Base-by-base conservation (phyloP, 2,113 vertebrate species). In the Phainopepla nitens region DNA sequence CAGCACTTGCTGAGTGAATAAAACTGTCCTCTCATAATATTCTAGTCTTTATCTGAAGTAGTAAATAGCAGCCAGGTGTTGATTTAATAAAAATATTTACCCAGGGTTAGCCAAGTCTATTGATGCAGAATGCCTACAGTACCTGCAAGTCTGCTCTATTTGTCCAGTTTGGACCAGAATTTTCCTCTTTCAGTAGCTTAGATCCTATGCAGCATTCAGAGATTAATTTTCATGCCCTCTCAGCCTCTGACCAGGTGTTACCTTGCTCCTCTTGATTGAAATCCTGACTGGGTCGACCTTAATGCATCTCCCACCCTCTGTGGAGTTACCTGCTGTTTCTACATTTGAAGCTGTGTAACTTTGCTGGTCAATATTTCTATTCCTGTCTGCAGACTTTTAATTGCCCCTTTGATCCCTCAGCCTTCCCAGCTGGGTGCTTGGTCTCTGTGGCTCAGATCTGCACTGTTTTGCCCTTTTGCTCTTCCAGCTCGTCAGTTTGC, bases 331-430 rank as follows among this genome's bases (percentile, higher is more conserved):
- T 76, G 75, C 80, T 94, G 64, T 54, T 64, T 73, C 57, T 73
- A 2, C 41, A 29, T 57, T 69, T 61, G 58, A 77, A 92, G 71
- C 3, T 83, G 25, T 87, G 25, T 68, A 58, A 50, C 77, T 82
- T 76, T 35, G 53, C 82, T 50, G 69, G 60, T 96, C 96, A 89
- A 44, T 93, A 78, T 78, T 94, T 96, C 80, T 13, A 77, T 83
- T 73, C 62, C 33, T 87, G 36, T 35, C 64, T 82, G 72, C 54
- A 89, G 64, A 68, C 14, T 78, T 87, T 47, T 93, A 91, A 95
- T 84, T 91, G 77, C 39, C 10, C 62, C 88, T 91, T 64, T 93
- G 78, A 68, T 91, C 70, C 60, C 39, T 56, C 22, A 45, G 42
- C 64, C 54, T 78, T 70, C 60, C 29, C 84, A 62, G 81, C 64